Evolutionary conservation across 2,797 vertebrate genomes (phyloP).

Genomic region (Sternotherus odoratus): DNA sequence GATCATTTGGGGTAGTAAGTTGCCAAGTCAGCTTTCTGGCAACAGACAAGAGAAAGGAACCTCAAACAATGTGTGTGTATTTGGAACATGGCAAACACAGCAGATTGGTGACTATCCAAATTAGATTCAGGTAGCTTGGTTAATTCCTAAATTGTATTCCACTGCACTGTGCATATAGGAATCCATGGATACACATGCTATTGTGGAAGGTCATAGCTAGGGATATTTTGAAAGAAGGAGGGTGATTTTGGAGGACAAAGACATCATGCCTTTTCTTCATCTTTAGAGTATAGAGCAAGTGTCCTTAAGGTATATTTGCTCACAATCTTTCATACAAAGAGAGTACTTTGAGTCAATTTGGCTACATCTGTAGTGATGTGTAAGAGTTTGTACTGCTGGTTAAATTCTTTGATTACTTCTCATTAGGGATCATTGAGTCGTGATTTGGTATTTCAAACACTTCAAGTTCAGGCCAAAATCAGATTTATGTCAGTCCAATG

Average conservation of each 20-base stretch:
- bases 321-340: constrained; percentile 62
- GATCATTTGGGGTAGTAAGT: neutral
- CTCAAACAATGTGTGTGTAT: neutral
- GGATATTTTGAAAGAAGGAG: constrained; percentile 2
- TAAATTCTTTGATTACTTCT: constrained; percentile 83
- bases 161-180: neutral
- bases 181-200: neutral
- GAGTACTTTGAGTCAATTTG: constrained; percentile 77
- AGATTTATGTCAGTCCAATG: constrained; percentile 77
- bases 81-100: neutral
- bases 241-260: constrained; percentile 28
- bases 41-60: constrained; percentile 5
- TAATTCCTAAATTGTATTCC: constrained; percentile 16
- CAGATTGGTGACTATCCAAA: neutral
- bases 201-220: neutral
- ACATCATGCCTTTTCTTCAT: neutral
- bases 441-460: constrained; percentile 80
- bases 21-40: constrained; percentile 5
- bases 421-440: constrained; percentile 79
- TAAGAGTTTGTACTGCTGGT: constrained; percentile 75
- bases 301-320: constrained; percentile 65
- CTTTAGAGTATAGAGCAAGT: constrained; percentile 40
- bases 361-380: constrained; percentile 73
- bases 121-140: neutral
- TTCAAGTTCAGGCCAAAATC: constrained; percentile 79